Percentiles rank a stretch among this genome's conserved stretches.
These are phyloP conservation scores for Petrosia ficiformis DNA, from an alignment of 37 sponge, comb jelly and placozoan genomes.

Conservation along the genomic window DNA sequence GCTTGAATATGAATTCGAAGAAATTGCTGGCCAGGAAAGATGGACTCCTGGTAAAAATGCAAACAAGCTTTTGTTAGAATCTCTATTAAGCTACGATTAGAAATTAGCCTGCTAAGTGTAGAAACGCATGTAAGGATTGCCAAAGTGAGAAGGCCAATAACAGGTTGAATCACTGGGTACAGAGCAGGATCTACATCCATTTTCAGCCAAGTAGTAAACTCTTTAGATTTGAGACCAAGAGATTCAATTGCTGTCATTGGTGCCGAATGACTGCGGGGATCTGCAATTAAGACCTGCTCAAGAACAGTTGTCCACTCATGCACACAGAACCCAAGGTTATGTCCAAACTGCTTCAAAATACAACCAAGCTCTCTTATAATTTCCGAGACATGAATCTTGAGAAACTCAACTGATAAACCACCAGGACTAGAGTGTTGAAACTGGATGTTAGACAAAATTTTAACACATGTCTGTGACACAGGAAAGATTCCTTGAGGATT, in stretches of 20 bases:
- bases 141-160: constrained; percentile 10
- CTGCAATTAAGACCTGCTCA: background rate
- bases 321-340: background rate
- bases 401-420: background rate
- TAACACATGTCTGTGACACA: background rate
- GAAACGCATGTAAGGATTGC: constrained; percentile 7
- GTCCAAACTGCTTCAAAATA: constrained; percentile 30
- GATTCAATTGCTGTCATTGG: background rate
- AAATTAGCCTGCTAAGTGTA: constrained; percentile 1
- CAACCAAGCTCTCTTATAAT: constrained; percentile 13
- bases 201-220: constrained; percentile 9
- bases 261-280: constrained; percentile 19
- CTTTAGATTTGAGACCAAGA: background rate
- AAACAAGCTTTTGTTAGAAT: background rate
- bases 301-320: constrained; percentile 5
- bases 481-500: background rate
- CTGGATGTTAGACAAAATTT: background rate
- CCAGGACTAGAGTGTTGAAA: background rate
- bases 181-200: constrained; percentile 9
- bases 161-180: constrained; percentile 16
- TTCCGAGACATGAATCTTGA: background rate
- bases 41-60: constrained; percentile 8
- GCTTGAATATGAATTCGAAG: constrained; percentile 12
- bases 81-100: constrained; percentile 9
- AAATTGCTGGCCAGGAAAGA: constrained; percentile 1